phyloP scores from a whole-genome alignment of 1,140 invertebrate species.

The Aphelinus atriplicis region DNA sequence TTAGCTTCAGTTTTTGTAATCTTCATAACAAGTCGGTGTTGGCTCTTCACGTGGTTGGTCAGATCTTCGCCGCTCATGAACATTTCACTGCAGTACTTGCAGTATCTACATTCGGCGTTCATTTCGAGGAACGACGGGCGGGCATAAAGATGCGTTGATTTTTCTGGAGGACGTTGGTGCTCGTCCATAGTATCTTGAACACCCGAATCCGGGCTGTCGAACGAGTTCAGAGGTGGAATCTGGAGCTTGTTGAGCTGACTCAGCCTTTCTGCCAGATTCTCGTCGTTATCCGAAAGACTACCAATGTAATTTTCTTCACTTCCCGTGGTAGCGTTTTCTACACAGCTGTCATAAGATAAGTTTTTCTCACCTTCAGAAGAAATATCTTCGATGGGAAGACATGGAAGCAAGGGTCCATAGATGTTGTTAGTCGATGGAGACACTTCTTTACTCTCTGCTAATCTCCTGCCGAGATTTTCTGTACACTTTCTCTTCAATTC shows the following conservation, averaged over 20 bases:
- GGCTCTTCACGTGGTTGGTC: conserved; percentile 10
- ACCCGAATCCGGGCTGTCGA: background rate
- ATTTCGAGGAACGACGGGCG: background rate
- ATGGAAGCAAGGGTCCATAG: too few species aligned
- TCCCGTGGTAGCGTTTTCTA: background rate
- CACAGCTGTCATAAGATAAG: background rate
- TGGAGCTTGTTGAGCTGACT: background rate
- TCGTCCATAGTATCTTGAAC: background rate
- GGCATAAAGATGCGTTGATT: background rate
- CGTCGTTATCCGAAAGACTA: conserved; percentile 8
- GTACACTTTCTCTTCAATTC: conserved; percentile 36
- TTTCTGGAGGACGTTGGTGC: background rate
- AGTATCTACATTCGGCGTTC: background rate
- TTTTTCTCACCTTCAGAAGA: too few species aligned
- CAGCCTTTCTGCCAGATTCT: conserved; percentile 15
- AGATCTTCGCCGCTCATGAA: conserved; percentile 13
- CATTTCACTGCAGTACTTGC: conserved; percentile 8
- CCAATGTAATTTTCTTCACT: conserved; percentile 1
- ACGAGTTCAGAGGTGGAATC: background rate
- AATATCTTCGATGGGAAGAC: too few species aligned
- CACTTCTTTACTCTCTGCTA: background rate
- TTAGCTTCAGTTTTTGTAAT: conserved; percentile 32
- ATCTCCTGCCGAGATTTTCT: conserved; percentile 12
- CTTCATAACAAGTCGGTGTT: conserved; percentile 33
- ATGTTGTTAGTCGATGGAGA: too few species aligned